Evolutionary conservation across 2,797 vertebrate species (phyloP).

Genomic region (Anabacerthia variegaticeps): DNA sequence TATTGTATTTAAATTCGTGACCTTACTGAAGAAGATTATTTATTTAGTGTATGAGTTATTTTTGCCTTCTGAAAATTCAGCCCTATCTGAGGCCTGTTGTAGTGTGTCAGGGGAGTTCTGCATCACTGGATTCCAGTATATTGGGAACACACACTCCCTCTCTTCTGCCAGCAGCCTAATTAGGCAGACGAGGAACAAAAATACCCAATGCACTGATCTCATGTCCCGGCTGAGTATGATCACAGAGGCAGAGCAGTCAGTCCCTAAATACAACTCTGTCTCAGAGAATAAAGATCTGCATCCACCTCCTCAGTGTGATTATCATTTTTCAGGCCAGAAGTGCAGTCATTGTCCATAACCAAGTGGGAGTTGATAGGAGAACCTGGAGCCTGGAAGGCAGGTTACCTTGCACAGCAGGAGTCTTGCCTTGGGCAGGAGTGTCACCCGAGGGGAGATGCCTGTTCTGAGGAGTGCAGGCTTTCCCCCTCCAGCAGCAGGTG

Average conservation of each 20-base stretch:
- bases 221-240: accelerated
- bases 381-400: no score
- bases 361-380: neutral
- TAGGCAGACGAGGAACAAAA: neutral
- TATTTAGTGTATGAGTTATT: constrained; percentile 4
- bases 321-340: neutral
- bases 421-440: neutral
- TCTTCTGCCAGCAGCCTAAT: neutral
- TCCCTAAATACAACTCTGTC: neutral
- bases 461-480: accelerated
- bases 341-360: neutral
- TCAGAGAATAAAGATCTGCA: neutral
- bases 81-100: neutral
- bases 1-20: constrained; percentile 35
- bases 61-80: neutral
- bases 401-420: accelerated
- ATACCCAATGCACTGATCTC: neutral
- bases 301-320: neutral
- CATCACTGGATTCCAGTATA: neutral
- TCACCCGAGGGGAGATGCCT: accelerated
- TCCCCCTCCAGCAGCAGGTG: neutral
- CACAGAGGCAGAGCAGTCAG: accelerated
- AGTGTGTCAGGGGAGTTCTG: neutral
- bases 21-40: neutral
- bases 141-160: neutral